Evolutionary conservation across 2,888 invertebrate genomes (phyloP).

Genomic region (Cryptophagus acutangulus): DNA sequence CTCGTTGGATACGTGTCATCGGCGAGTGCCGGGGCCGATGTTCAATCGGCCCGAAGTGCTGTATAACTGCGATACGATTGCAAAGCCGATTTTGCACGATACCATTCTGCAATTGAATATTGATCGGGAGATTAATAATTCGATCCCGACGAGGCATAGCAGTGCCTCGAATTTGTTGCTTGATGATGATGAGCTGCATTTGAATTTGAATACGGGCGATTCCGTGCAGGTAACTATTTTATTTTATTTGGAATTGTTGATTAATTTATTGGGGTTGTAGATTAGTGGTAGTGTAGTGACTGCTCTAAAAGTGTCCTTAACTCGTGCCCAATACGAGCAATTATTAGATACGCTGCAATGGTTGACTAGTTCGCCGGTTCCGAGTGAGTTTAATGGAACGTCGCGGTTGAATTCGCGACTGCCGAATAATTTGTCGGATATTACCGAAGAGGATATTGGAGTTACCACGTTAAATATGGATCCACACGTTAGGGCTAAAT

Average conservation of each 20-base stretch:
- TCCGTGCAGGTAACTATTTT: constrained; percentile 8
- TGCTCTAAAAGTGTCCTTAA: constrained; percentile 78
- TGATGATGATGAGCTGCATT: constrained; percentile 34
- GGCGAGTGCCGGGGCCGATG: constrained; percentile 44
- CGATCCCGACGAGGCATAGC: constrained; percentile 21
- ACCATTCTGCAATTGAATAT: constrained; percentile 70
- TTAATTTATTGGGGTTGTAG: constrained; percentile 47
- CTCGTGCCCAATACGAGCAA: constrained; percentile 86
- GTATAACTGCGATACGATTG: constrained; percentile 68
- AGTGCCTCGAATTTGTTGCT: constrained; percentile 40
- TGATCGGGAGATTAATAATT: constrained; percentile 29
- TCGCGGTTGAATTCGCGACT: constrained; percentile 27
- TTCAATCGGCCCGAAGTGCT: constrained; percentile 56
- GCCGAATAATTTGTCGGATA: constrained; percentile 38
- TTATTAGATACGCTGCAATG: constrained; percentile 65
- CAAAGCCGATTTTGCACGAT: constrained; percentile 85
- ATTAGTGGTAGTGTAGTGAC: constrained; percentile 76
- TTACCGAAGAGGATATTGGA: constrained; percentile 49
- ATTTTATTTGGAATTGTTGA: too few species aligned
- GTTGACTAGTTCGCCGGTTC: constrained; percentile 41
- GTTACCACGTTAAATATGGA: constrained; percentile 57
- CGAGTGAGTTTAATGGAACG: constrained; percentile 40
- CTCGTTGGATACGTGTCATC: constrained; percentile 61
- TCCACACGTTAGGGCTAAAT: constrained; percentile 58
- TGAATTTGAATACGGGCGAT: constrained; percentile 2